Evolutionary conservation across 2,888 invertebrate genomes (phyloP), one percentile per base, ranked within the genome.

Genomic region (Teleogryllus oceanicus): DNA sequence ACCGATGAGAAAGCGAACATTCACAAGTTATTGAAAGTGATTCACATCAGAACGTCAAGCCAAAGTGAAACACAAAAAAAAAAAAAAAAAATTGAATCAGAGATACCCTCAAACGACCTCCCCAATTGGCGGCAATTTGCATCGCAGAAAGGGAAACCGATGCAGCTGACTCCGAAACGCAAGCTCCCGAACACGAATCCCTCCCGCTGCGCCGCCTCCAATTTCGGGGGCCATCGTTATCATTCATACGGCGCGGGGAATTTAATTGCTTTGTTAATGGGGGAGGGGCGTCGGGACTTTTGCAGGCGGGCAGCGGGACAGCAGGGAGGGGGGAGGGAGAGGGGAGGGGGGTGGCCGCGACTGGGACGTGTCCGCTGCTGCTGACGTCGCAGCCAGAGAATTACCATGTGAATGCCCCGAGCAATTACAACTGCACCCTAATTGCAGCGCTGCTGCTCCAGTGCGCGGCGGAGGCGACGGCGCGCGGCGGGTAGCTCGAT

Each of bases 191-290:
- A n/a, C 62, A 16, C 62, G 62, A 62, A 62, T 62, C 62, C 13
- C 62, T 13, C 5, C 37, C 37, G 37, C 37, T 8, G 37, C 37
- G 37, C 37, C 62, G 13, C 62, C 4, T 62, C 62, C 62, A 62
- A 62, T 62, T 62, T n/a, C 62, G 62, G 1, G 16, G 62, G n/a
- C 62, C 62, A 11, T 62, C 37, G 62, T 62, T 62, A 62, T 62
- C 62, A 62, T 62, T 62, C 62, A 62, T 62, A 62, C 62, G 62
- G 62, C 62, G 13, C 4, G 62, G 62, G 62, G 12, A 16, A 62
- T 62, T 62, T 62, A 62, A 62, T 62, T 62, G 62, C 62, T 62
- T 62, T 62, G 62, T 62, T 62, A 62, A 62, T 62, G 62, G 62
- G 16, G 62, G 37, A 37, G 37, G 37, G 37, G 37, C 8, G 37